Evolutionary conservation across 2,113 vertebrate genomes (phyloP), one percentile per base, ranked within the genome.

Genomic region (Brienomyrus brachyistius): DNA sequence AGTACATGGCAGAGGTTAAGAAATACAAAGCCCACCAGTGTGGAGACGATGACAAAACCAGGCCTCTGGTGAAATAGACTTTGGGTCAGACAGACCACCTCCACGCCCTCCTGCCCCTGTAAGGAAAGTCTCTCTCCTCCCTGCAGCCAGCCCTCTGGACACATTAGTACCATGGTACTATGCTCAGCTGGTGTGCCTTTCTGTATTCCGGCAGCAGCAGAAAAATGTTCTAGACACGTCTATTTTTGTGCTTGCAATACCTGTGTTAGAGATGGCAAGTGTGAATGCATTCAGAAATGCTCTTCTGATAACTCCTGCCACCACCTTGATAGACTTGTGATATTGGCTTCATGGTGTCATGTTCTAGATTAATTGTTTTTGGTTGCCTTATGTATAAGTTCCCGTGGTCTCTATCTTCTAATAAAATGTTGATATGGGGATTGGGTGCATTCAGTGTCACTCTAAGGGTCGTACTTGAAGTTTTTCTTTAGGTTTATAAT

Each of bases 11-110:
- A 45, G 96, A 96, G 92, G 96, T 96, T 94, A 96, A 96, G 93
- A 96, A 96, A 90, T 96, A 96, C 93, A 96, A 96, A 94, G 96
- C 96, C 40, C 96, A 96, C 74, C 96, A 96, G 94, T 96, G 96
- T 88, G 95, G 96, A 0, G 96, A 96, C 0, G 96, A 96, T 1
- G 96, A 96, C 93, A 96, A 96, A 93, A 96, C 96, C 70, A 94
- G 96, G 86, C 96, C 96, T 92, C 95, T 96, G 91, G 96, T 96
- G 89, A 96, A 96, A 94, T 96, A 95, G 92, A 90, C 90, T 40
- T 21, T 31, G 27, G 80, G 82, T 48, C 82, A 48, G 45, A 5
- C 35, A 31, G 87, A 74, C 48, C 15, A 9, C 62, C 47, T 82
- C 62, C 6, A 0, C 35, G 51, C 83, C 48, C 35, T 31, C n/a